A percentile compares a stretch with the other conserved stretches of the same genome.
These are phyloP conservation scores for Cephalotes varians DNA, from an alignment of 2,888 invertebrate genomes.

Conservation along the genomic window DNA sequence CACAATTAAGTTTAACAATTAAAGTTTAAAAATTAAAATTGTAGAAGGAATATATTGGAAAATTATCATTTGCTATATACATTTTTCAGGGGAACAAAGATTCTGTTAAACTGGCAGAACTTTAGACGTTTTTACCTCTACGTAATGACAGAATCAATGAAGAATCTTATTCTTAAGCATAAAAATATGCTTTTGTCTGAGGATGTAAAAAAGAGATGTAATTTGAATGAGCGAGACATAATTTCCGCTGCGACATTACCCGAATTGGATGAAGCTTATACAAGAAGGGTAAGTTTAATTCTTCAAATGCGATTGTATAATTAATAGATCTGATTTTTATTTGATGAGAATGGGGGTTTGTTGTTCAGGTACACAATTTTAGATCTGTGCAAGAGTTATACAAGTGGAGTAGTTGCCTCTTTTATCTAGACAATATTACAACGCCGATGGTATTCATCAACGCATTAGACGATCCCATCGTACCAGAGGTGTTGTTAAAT, in stretches of 20 bases:
- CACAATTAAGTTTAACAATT: too few species aligned
- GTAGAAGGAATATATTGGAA: too few species aligned
- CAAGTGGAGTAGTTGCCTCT: constrained; percentile 93
- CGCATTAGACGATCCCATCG: constrained; percentile 96
- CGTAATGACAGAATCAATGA: constrained; percentile 97
- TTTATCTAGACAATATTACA: constrained; percentile 92
- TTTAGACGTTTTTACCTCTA: constrained; percentile 96
- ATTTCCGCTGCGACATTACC: constrained; percentile 95
- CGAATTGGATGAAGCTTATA: constrained; percentile 96
- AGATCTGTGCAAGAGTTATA: constrained; percentile 93
- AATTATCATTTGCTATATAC: background rate
- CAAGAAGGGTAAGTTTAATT: constrained; percentile 86
- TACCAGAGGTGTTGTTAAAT: constrained; percentile 92
- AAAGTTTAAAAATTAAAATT: too few species aligned
- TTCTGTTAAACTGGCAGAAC: constrained; percentile 95
- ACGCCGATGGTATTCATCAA: constrained; percentile 97
- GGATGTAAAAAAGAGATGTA: constrained; percentile 90
- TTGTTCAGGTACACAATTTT: constrained; percentile 91
- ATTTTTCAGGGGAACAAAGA: constrained; percentile 90
- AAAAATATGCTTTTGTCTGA: constrained; percentile 91
- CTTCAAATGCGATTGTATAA: background rate
- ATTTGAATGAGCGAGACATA: constrained; percentile 93
- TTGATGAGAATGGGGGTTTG: constrained; percentile 13
- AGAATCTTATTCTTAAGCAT: constrained; percentile 94
- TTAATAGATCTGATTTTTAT: background rate